Evolutionary conservation across 2,888 invertebrate genomes (phyloP).

Genomic region (Hipparchia sbordonii): DNA sequence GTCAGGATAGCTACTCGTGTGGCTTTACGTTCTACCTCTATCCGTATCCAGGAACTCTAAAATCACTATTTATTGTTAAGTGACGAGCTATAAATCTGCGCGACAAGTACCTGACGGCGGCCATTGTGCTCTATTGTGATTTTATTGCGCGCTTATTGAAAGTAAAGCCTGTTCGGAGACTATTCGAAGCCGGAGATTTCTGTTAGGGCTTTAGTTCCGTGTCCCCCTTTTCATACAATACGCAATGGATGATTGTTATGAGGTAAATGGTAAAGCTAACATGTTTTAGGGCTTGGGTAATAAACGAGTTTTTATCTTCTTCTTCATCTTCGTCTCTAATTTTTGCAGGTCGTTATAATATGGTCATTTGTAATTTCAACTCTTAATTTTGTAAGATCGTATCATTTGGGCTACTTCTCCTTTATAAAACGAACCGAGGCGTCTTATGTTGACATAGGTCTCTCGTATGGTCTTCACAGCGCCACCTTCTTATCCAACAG

Average conservation of each 20-base stretch:
- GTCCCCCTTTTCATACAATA: constrained; percentile 20
- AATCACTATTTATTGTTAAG: constrained; percentile 80
- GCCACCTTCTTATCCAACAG: no score
- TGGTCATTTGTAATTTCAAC: no score
- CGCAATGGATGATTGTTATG: constrained; percentile 12
- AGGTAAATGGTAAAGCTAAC: constrained; percentile 6
- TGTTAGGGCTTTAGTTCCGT: constrained; percentile 16
- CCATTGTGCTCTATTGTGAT: constrained; percentile 65
- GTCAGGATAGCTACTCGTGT: no score
- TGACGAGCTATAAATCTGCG: constrained; percentile 77
- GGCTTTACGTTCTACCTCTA: constrained; percentile 20
- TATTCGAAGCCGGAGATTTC: constrained; percentile 15
- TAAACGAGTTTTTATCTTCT: not conserved
- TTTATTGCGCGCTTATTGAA: constrained; percentile 53
- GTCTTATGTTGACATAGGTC: no score
- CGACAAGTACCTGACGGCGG: constrained; percentile 56
- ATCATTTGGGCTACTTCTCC: no score
- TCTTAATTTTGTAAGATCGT: no score
- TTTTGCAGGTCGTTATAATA: no score
- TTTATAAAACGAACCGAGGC: no score
- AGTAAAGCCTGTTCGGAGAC: constrained; percentile 28
- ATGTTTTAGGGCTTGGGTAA: not conserved
- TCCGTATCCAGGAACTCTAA: constrained; percentile 68
- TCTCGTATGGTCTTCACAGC: no score
- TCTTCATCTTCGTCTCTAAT: not conserved